Evolutionary conservation across 2,113 vertebrate genomes (phyloP), one percentile per base, ranked within the genome.

Genomic region (Synodontis membranacea): DNA sequence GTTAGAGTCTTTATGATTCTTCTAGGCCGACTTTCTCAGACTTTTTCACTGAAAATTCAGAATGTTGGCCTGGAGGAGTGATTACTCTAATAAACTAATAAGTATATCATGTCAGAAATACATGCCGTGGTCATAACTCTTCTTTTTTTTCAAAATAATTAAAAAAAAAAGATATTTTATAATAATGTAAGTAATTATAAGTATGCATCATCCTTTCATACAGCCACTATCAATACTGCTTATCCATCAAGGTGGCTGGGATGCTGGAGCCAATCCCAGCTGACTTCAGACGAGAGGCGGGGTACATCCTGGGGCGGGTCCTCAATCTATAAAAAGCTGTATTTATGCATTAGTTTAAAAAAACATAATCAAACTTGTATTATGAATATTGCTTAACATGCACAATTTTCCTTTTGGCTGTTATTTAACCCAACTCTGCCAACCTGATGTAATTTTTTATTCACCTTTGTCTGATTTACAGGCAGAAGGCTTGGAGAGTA

Each of bases 1-100:
- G 84, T 91, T 90, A 80, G 88, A 91, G 89, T 91, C 87, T 90
- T 83, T 90, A 91, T 89, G 81, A 92, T 92, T 91, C 87, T 91
- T 86, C 85, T 56, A 76, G 44, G 31, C 34, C 6, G 54, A 87
- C 85, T 91, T 89, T 31, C 62, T 58, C 28, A 39, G 37, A 37
- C 60, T 68, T n/a, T n/a, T n/a, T n/a, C 11, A 8, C 15, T 31
- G 66, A 48, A 89, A 64, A 66, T 19, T 37, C 48, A 52, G 12
- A 46, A 60, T 66, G 83, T n/a, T 31, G 34, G 52, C 60, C 56
- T 42, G 31, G 11, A 72, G 58, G 72, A 79, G 62, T 80, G 46
- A 85, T 88, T 86, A 82, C 34, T 74, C 64, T 66, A 88, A 83
- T 72, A 79, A 68, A 37, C 23, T 17, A 46, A 83, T 44, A n/a